Base-by-base conservation (phyloP, 2,888 invertebrate species). In the Trichopria drosophilae region DNA sequence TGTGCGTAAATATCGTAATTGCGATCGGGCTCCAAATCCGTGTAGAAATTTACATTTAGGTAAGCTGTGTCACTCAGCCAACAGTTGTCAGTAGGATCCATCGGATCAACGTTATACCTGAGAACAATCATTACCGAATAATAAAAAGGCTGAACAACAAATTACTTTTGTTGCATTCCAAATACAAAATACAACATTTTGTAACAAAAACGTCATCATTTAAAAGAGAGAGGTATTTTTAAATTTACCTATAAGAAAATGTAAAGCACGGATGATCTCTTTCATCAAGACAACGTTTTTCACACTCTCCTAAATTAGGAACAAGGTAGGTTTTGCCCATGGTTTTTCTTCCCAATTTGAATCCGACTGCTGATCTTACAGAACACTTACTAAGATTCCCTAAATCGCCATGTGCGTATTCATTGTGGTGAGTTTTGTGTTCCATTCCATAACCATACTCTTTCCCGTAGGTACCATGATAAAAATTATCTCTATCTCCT, bases 1-100 rank as follows among this genome's bases (percentile, higher is more conserved):
- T 88, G 85, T 0, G 86, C 85, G 66, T 90, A 91, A 16, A 89
- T 85, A 63, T 91, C 90, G 31, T 86, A 90, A 51, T 89, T 86
- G 12, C 86, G 82, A 66, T 86, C 84, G 0, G 86, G 86, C 59
- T 85, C 81, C 28, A 86, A 76, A 61, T 91, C 90, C 0, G 84
- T 83, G 54, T 90, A 87, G 64, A 87, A 80, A 59, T 88, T 85
- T 23, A 90, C 71, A 15, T 84, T 82, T 57, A 84, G 80, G 58
- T 87, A 86, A 0, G 85, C 82, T 6, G 85, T 77, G 64, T 86
- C 85, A 60, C 88, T 88, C 3, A 90, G 76, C 69, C 86, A 86
- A 60, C 90, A 91, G 71, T 91, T 91, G 64, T 90, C 88, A 0
- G 82, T 80, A 0, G 82, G 81, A 1, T 81, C 77, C 19, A 78